phyloP scores from a whole-genome alignment of 1,140 invertebrate genomes.

The Eufriesea mexicana region DNA sequence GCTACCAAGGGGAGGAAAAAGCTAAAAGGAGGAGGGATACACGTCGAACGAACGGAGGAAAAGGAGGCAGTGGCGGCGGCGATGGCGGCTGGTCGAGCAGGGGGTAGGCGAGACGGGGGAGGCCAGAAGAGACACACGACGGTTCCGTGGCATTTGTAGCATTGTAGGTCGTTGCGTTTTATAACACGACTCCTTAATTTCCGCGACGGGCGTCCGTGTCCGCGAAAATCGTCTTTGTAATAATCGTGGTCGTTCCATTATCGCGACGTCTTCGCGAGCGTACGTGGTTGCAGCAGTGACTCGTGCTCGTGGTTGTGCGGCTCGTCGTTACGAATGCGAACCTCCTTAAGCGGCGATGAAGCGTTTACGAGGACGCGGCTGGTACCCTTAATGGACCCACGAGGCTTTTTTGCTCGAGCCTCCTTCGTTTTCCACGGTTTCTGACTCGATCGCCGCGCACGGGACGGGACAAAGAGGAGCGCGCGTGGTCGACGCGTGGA shows the following conservation, averaged over 20 bases:
- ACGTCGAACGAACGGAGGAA: constrained; percentile 37
- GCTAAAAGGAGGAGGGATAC: constrained; percentile 59
- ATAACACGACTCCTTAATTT: constrained; percentile 79
- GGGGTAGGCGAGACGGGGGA: constrained; percentile 42
- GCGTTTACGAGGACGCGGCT: constrained; percentile 46
- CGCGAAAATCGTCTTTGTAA: constrained; percentile 16
- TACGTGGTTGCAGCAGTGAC: neutral
- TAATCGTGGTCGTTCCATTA: neutral
- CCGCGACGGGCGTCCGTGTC: constrained; percentile 46
- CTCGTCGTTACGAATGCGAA: constrained; percentile 19
- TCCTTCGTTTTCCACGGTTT: constrained; percentile 45
- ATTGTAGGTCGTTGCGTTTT: constrained; percentile 81
- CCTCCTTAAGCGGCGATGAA: constrained; percentile 50
- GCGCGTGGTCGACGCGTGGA: constrained; percentile 29
- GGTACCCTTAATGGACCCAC: constrained; percentile 30
- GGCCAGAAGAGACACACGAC: constrained; percentile 64
- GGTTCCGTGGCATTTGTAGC: constrained; percentile 78
- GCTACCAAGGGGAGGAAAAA: constrained; percentile 63
- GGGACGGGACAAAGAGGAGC: constrained; percentile 19
- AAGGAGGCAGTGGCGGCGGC: constrained; percentile 45
- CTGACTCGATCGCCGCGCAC: constrained; percentile 23
- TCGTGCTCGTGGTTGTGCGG: constrained; percentile 13
- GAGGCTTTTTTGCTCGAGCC: constrained; percentile 20
- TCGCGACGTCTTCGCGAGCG: neutral
- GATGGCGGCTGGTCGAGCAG: constrained; percentile 26